Percentiles rank a stretch among this genome's conserved stretches.
Evolutionary conservation across 35 echinoderm and acorn worm genomes (phyloP).

Genomic region (Amphiura filiformis): DNA sequence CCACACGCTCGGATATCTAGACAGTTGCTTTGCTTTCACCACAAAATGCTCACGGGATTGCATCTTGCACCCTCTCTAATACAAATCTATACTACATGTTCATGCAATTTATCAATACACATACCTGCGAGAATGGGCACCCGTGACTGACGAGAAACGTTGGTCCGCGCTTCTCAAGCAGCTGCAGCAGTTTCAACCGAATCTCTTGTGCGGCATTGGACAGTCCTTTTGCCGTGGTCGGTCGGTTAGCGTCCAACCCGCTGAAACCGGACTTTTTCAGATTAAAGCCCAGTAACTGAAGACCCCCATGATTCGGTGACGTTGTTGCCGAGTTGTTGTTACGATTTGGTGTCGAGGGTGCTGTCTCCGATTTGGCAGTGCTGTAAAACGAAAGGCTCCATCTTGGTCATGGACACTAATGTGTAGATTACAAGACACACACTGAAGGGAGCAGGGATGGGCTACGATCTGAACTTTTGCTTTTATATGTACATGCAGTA

Average conservation of each 20-base stretch:
- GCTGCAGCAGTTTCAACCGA: constrained; percentile 62
- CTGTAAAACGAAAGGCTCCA: constrained; percentile 5
- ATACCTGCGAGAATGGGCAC: constrained; percentile 98
- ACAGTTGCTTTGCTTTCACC: too few relatives aligned
- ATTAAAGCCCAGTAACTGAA: constrained; percentile 19
- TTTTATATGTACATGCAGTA: too few relatives aligned
- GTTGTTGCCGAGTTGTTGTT: neutral
- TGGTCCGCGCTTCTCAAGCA: constrained; percentile 75
- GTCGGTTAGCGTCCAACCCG: neutral
- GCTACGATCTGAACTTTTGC: too few relatives aligned
- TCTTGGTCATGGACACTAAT: too few relatives aligned
- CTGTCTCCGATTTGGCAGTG: neutral
- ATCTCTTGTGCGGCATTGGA: constrained; percentile 54
- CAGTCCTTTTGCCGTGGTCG: neutral
- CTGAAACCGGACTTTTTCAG: constrained; percentile 17
- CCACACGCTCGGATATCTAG: too few relatives aligned
- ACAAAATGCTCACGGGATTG: too few relatives aligned
- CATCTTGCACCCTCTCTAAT: too few relatives aligned
- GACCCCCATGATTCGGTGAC: neutral
- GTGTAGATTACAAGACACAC: neutral
- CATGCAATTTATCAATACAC: neutral
- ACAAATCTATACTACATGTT: too few relatives aligned
- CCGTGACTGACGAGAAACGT: constrained; percentile 95
- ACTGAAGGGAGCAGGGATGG: neutral
- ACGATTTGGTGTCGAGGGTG: neutral